These are phyloP conservation scores for Cynoglossus semilaevis DNA, from an alignment of 2,113 vertebrate genomes.

Conservation along the genomic window DNA sequence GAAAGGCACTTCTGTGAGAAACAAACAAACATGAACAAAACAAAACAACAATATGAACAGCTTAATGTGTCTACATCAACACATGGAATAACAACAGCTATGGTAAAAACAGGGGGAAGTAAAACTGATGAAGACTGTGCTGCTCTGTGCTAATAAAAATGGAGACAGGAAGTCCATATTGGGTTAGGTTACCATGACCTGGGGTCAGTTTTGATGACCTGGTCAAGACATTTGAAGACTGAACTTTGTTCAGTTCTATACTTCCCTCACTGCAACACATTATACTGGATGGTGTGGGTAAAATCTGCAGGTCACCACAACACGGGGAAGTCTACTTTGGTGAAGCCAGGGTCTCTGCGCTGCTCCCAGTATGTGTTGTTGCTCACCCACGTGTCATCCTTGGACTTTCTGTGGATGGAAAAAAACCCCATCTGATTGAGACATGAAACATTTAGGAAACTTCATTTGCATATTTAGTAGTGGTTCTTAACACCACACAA, in stretches of 20 bases:
- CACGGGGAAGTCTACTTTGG: slow-evolving; percentile 84
- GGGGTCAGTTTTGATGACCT: background rate
- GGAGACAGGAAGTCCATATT: slow-evolving; percentile 37
- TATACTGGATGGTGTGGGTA: background rate
- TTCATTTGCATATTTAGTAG: too few species aligned
- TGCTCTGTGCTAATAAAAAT: slow-evolving; percentile 9
- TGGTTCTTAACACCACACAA: too few species aligned
- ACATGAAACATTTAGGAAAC: too few species aligned
- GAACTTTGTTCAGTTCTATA: slow-evolving; percentile 35
- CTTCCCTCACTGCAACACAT: slow-evolving; percentile 7
- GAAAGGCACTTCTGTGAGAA: slow-evolving; percentile 66
- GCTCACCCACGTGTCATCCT: slow-evolving; percentile 88
- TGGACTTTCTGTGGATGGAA: slow-evolving; percentile 81
- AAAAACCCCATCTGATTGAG: background rate
- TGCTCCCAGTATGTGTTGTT: slow-evolving; percentile 88
- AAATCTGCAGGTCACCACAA: slow-evolving; percentile 82
- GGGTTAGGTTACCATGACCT: slow-evolving; percentile 45
- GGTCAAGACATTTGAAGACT: slow-evolving; percentile 18
- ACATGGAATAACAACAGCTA: slow-evolving; percentile 17
- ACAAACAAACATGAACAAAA: background rate
- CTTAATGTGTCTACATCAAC: slow-evolving; percentile 1
- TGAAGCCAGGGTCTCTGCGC: slow-evolving; percentile 88
- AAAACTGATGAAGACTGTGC: slow-evolving; percentile 15
- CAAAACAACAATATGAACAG: slow-evolving; percentile 15
- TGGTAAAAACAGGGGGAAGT: slow-evolving; percentile 2